Evolutionary conservation across 1,140 invertebrate genomes (phyloP), one percentile per base, ranked within the genome.

Genomic region (Lasioglossum baleicum): DNA sequence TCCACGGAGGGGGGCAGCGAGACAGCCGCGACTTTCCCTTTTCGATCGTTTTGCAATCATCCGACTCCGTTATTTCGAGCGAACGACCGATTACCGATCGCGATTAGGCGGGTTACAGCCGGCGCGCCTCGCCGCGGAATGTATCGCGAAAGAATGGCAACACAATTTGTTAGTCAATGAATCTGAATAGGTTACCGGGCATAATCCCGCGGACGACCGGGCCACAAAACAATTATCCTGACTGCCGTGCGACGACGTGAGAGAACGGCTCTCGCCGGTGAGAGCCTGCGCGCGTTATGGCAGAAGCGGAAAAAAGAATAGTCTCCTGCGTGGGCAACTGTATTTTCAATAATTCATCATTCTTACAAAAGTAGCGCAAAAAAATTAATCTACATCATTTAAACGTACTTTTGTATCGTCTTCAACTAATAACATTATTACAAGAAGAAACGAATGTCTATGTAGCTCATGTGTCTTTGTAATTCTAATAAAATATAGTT

Each of bases 161-260:
- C 58, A 15, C 31, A 40, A 80, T 80, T 80, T 80, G 70, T 80
- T 74, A 80, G 61, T 80, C 77, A 68, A 63, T 68, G 78, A 80
- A 61, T 31, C 26, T 64, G 71, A 61, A 53, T 42, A 60, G 64
- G 35, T 10, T 64, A 53, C 10, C 3, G 26, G 56, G 11, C 44
- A 53, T 42, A 22, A 75, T 63, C 40, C 20, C n/a, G 31, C 7
- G 64, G 20, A 68, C 42, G 61, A 72, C 20, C 51, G 42, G 51
- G 61, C 31, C 2, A 4, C 20, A 58, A 40, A 60, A 68, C 61
- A 68, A 80, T 75, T 31, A 15, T 42, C 11, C 22, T 40, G 22
- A 26, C 7, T 69, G 5, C 7, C 17, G 31, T 15, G 26, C 63
- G 17, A 53, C 4, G 10, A 48, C 44, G 13, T 35, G 69, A 73